These are phyloP conservation scores for Paedocypris sp. DNA, from an alignment of 2,113 vertebrate species.

Conservation along the genomic window DNA sequence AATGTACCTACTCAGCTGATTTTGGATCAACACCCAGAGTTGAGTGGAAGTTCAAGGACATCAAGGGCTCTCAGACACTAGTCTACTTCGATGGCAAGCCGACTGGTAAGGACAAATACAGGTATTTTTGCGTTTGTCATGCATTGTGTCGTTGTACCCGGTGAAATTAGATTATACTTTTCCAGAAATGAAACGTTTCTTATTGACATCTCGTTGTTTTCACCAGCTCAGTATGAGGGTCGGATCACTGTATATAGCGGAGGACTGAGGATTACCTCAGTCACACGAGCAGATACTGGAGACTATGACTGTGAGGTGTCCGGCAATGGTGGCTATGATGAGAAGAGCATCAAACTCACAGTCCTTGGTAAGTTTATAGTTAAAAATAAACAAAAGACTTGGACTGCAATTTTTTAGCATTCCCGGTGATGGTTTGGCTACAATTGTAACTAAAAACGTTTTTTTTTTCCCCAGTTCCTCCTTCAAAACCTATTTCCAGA, in stretches of 20 bases:
- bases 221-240: constrained; percentile 38
- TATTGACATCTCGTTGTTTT: background rate
- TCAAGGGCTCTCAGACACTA: constrained; percentile 42
- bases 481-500: constrained; percentile 44
- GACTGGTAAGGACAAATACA: constrained; percentile 41
- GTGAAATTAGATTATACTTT: too few species aligned
- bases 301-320: constrained; percentile 56
- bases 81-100: constrained; percentile 42
- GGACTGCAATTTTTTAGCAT: too few species aligned
- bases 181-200: background rate
- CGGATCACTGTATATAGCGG: constrained; percentile 26
- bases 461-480: constrained; percentile 48
- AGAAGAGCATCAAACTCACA: constrained; percentile 39
- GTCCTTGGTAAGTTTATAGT: constrained; percentile 52
- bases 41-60: constrained; percentile 58
- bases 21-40: constrained; percentile 49
- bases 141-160: too few species aligned
- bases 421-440: too few species aligned
- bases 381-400: too few species aligned
- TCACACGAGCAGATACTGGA: constrained; percentile 52
- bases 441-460: too few species aligned
- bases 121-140: background rate
- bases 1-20: constrained; percentile 46
- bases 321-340: constrained; percentile 25
- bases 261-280: constrained; percentile 47